phyloP scores from a whole-genome alignment of 2,113 vertebrate species.

The Echinops telfairi region DNA sequence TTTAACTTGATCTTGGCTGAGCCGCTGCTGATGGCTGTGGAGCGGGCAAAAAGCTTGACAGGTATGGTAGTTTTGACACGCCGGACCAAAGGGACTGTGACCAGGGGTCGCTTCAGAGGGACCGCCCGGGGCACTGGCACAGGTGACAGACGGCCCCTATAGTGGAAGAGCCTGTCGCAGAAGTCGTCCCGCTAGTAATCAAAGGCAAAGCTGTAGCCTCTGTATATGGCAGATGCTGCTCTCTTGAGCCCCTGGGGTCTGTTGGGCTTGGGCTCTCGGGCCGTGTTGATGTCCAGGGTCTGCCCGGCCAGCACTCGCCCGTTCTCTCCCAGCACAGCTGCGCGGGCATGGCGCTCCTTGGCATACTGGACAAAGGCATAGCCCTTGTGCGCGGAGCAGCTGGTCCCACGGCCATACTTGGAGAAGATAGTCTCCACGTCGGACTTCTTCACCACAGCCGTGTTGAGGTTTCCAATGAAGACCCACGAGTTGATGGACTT shows the following conservation, averaged over 20 bases:
- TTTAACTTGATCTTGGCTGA: conserved; percentile 92
- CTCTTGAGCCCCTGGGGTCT: conserved; percentile 94
- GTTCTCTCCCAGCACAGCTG: conserved; percentile 95
- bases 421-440: conserved; percentile 96
- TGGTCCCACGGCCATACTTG: conserved; percentile 94
- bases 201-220: conserved; percentile 95
- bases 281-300: conserved; percentile 97
- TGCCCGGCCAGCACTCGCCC: conserved; percentile 95
- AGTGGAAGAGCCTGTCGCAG: conserved; percentile 95
- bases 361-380: conserved; percentile 97
- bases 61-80: conserved; percentile 93
- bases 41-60: conserved; percentile 91
- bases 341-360: conserved; percentile 93
- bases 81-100: conserved; percentile 93
- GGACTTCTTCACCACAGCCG: conserved; percentile 95
- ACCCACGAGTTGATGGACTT: conserved; percentile 97
- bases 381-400: conserved; percentile 96
- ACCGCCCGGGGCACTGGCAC: conserved; percentile 91
- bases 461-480: conserved; percentile 98
- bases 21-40: conserved; percentile 88
- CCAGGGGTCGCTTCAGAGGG: conserved; percentile 92
- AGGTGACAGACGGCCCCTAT: conserved; percentile 91
- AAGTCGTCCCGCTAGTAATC: conserved; percentile 95
- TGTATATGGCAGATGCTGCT: conserved; percentile 93
- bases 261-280: conserved; percentile 94